Base-by-base conservation (phyloP, 2,797 vertebrate species). In the Melanotaenia nigrans region DNA sequence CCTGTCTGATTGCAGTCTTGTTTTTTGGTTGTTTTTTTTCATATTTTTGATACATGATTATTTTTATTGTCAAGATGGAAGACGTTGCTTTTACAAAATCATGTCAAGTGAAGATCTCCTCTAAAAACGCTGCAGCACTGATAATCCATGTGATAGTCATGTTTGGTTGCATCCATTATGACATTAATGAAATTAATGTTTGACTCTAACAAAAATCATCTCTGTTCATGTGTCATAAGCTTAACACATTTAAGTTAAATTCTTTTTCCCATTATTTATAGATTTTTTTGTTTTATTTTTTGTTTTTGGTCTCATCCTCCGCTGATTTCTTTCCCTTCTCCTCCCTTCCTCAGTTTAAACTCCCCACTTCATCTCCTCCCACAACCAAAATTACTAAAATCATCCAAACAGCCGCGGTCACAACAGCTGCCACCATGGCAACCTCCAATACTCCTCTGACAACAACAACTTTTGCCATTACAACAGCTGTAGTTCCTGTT, bases 301-400 rank as follows among this genome's bases (percentile, higher is more conserved):
- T 14, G 88, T 91, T 71, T 61, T 78, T 75, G 78, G 24, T 88
- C 77, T 89, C 81, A 85, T 78, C 88, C 88, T 85, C 87, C 79
- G 81, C 84, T 73, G 74, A 75, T 86, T 85, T 56, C 36, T 33
- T 32, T 51, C 8, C 57, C 28, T 25, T 58, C 14, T 61, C 59
- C 32, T 40, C 58, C 65, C 53, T 80, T 65, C 81, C 73, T 75
- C 90, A 95, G 95, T 95, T 93, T 85, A 91, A 91, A 90, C 84
- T 92, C 65, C 93, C 93, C 68, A 92, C 93, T 79, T 91, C 8
- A 80, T 88, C 90, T 73, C 93, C 65, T 69, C 83, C 86, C 78
- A 90, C 94, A 57, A 82, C 65, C 73, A 90, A 89, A 85, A 47
- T 82, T 9, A 20, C 88, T 33, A 86, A 83, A 73, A 71, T 45